Evolutionary conservation across 2,797 vertebrate genomes (phyloP).

Genomic region (Danio tinwini): DNA sequence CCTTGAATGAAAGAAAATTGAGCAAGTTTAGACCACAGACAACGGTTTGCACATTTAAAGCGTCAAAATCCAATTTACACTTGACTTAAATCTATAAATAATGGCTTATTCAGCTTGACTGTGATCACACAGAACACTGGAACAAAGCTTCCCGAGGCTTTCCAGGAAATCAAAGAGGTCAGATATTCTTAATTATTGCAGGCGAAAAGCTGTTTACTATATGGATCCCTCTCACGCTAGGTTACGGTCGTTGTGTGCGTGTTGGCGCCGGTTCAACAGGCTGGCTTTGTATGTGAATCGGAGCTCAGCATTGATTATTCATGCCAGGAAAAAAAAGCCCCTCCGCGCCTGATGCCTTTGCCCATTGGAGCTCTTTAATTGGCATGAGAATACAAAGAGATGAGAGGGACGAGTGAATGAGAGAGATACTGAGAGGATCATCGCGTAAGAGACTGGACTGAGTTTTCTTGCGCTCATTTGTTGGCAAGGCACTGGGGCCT

Average conservation of each 20-base stretch:
- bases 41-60: background rate
- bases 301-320: slow-evolving; percentile 86
- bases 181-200: slow-evolving; percentile 5
- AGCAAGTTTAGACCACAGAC: background rate
- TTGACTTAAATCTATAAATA: background rate
- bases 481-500: background rate
- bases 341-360: slow-evolving; percentile 68
- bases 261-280: slow-evolving; percentile 57
- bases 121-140: background rate
- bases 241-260: slow-evolving; percentile 31
- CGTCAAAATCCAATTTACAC: background rate
- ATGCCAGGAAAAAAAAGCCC: slow-evolving; percentile 76
- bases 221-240: slow-evolving; percentile 20
- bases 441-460: slow-evolving; percentile 47
- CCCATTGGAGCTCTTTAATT: slow-evolving; percentile 80
- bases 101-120: background rate
- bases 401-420: slow-evolving; percentile 61
- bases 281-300: slow-evolving; percentile 70
- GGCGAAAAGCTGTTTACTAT: slow-evolving; percentile 22
- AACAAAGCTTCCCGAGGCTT: background rate
- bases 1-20: background rate
- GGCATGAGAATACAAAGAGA: slow-evolving; percentile 67
- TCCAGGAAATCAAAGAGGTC: background rate
- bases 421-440: slow-evolving; percentile 52
- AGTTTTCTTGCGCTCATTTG: slow-evolving; percentile 55